phyloP scores from a whole-genome alignment of 1,140 invertebrate species.

The Brachionus asplanchnoidis region DNA sequence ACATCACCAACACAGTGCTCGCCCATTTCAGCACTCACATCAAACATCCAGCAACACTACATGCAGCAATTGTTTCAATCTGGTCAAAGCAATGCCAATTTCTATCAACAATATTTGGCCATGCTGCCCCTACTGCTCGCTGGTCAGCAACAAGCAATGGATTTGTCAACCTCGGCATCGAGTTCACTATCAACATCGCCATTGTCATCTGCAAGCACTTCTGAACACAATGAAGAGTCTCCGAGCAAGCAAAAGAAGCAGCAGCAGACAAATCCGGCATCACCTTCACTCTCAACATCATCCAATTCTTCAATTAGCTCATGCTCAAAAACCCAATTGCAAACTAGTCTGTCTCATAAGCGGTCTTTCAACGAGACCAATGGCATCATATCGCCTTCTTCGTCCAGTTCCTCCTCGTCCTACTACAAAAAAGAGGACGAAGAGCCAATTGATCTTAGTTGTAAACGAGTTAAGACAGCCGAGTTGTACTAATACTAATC shows the following conservation, averaged over 20 bases:
- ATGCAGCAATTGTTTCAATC: not conserved
- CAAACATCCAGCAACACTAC: constrained; percentile 9
- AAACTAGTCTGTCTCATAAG: constrained; percentile 15
- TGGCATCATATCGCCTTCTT: constrained; percentile 34
- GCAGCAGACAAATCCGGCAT: not conserved
- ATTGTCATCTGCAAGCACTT: not conserved
- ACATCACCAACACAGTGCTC: not conserved
- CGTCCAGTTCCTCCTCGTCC: constrained; percentile 3
- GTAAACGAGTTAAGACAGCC: constrained; percentile 15
- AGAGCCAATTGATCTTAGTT: constrained; percentile 32
- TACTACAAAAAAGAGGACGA: not conserved
- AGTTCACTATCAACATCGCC: not conserved
- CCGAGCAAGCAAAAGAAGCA: not conserved
- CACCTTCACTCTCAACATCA: not conserved
- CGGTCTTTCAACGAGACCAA: constrained; percentile 17
- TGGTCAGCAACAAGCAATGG: not conserved
- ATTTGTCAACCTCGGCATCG: not conserved
- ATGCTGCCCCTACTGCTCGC: not conserved
- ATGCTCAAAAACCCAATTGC: not conserved
- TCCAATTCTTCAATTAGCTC: constrained; percentile 9
- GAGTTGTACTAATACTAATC: constrained; percentile 18
- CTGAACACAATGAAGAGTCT: not conserved
- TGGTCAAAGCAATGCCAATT: not conserved
- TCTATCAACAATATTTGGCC: not conserved
- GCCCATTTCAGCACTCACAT: not conserved